Percentiles rank a stretch among this genome's conserved stretches.
Conservation (phyloP, 1,140 invertebrate genomes). For the Tetranychus cinnabarinus region DNA sequence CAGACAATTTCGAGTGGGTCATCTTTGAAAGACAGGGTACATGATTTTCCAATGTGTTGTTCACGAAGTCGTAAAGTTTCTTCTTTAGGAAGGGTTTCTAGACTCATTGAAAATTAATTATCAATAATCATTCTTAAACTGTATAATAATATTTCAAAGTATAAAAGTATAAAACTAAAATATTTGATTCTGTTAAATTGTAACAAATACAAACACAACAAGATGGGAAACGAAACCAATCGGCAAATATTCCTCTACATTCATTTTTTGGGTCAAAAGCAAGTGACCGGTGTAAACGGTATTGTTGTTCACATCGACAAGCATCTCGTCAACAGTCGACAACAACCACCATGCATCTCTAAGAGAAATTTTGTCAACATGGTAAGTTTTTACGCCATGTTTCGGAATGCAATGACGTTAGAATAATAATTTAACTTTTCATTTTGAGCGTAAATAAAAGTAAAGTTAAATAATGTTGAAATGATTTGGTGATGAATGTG, state of each 20-base stretch:
- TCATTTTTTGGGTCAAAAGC: conserved; percentile 77
- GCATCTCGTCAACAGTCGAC: conserved; percentile 40
- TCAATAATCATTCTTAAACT: too few species aligned
- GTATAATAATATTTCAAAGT: too few species aligned
- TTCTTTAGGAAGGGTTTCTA: conserved; percentile 43
- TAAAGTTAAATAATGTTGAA: too few species aligned
- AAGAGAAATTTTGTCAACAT: too few species aligned
- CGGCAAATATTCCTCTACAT: conserved; percentile 72
- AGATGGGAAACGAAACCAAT: conserved; percentile 78
- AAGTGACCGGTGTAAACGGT: conserved; percentile 47
- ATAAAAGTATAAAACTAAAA: too few species aligned
- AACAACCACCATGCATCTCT: too few species aligned
- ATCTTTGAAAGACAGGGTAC: conserved; percentile 67
- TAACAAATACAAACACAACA: conserved; percentile 49
- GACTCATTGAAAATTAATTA: neutral
- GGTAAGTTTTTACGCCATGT: too few species aligned
- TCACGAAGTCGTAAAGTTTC: conserved; percentile 51
- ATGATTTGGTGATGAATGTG: too few species aligned
- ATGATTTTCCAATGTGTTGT: conserved; percentile 54
- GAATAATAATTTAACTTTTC: too few species aligned
- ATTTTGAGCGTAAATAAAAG: too few species aligned
- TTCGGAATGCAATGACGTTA: too few species aligned
- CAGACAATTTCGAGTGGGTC: conserved; percentile 80
- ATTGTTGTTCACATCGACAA: conserved; percentile 58
- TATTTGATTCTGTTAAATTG: conserved; percentile 8